Evolutionary conservation across 2,113 vertebrate genomes (phyloP), one percentile per base, ranked within the genome.

Genomic region (Danionella cerebrum): DNA sequence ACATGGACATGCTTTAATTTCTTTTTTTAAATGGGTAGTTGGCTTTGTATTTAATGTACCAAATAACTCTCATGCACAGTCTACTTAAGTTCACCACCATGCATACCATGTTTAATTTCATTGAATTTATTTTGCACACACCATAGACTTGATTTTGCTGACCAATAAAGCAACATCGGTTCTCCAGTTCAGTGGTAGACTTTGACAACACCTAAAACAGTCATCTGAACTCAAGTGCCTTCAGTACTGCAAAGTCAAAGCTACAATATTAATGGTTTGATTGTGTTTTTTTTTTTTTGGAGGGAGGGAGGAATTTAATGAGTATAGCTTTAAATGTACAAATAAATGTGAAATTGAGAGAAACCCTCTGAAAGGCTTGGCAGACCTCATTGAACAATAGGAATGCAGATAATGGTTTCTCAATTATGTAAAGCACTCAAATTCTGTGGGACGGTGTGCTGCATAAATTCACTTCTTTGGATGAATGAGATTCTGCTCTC

Each of bases 391-490:
- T 25, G 77, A 53, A 35, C 35, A 33, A 62, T 47, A 50, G 36
- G 65, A 55, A 74, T 72, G 75, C 27, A 48, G 18, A 21, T 47
- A 47, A 63, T 47, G 42, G 29, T 71, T 79, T 76, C 53, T 55
- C 59, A 54, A n/a, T 51, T 80, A 82, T 78, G 47, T 58, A 64
- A 55, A 69, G 14, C 67, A 69, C 51, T 69, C 71, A 71, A 69
- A 77, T 78, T 59, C 50, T 54, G 47, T 69, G 78, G 75, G 75
- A 84, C 83, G 76, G 73, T 74, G 75, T 72, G 78, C 52, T 67
- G 67, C 76, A 72, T 78, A 79, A 81, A 79, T 71, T 77, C 73
- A 82, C 66, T 65, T 67, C 27, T 58, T 48, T 58, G 65, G 63
- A 63, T 59, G 79, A 78, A 84, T 84, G 79, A 72, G 73, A 71